Conservation (phyloP, 2,797 vertebrate genomes). For the Bovichtus diacanthus region DNA sequence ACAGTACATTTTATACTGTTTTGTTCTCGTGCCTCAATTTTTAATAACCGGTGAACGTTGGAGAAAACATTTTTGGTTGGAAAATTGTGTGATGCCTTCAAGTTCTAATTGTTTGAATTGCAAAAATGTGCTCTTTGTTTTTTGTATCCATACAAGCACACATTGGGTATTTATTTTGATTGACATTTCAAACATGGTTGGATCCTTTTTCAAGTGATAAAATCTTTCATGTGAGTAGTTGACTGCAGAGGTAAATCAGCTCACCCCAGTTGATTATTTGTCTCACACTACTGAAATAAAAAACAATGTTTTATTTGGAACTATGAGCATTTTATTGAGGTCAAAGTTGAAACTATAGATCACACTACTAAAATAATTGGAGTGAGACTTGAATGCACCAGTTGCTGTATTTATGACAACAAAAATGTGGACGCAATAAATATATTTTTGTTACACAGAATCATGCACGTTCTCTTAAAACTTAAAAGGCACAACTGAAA, state of each 20-base stretch:
- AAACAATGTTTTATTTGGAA: neutral
- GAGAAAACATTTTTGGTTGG: neutral
- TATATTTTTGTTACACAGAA: neutral
- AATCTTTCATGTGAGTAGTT: neutral
- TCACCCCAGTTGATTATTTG: neutral
- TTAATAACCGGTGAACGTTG: neutral
- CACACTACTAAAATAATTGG: conserved; percentile 6
- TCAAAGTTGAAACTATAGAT: neutral
- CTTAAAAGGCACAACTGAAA: conserved; percentile 23
- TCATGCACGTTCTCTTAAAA: conserved; percentile 32
- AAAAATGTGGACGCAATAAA: neutral
- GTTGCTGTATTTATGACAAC: conserved; percentile 7
- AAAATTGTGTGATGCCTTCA: neutral
- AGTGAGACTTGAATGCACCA: neutral
- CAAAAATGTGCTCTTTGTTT: neutral
- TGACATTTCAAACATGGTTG: neutral
- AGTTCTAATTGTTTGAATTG: neutral
- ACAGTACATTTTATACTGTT: conserved; percentile 36
- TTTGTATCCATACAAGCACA: neutral
- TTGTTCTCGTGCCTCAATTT: conserved; percentile 3
- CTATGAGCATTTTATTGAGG: neutral
- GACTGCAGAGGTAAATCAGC: neutral
- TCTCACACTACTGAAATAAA: conserved; percentile 1
- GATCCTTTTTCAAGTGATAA: neutral
- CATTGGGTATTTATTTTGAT: neutral